Percentiles rank a stretch among this genome's conserved stretches.
phyloP scores from a whole-genome alignment of 2,113 vertebrate genomes.

The Heterotilapia buettikoferi region DNA sequence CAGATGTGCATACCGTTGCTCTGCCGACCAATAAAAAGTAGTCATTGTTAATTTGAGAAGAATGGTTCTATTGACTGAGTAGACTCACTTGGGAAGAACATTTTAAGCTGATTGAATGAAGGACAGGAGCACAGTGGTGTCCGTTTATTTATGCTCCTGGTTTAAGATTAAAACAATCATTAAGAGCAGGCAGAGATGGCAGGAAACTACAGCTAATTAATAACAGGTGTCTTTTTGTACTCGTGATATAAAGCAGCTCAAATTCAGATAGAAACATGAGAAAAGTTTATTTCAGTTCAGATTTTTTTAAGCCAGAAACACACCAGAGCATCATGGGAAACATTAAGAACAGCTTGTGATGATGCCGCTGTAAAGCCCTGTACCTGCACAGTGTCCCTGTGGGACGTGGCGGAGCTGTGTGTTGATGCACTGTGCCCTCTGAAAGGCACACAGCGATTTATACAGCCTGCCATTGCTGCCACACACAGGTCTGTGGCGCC shows the following conservation, averaged over 20 bases:
- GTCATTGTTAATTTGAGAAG: background rate
- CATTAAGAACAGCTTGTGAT: background rate
- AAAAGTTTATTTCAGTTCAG: background rate
- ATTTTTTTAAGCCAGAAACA: background rate
- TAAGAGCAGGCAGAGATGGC: background rate
- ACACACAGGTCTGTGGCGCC: slow-evolving; percentile 48
- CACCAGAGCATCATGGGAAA: background rate
- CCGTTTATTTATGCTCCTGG: accelerated
- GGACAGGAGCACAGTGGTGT: background rate
- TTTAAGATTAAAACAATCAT: background rate
- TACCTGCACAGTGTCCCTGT: slow-evolving; percentile 44
- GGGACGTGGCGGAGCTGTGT: slow-evolving; percentile 30
- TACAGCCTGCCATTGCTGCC: slow-evolving; percentile 62
- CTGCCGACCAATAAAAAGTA: background rate
- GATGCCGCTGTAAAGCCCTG: background rate
- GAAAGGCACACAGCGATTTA: slow-evolving; percentile 60
- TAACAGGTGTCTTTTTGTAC: background rate
- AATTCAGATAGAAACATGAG: background rate
- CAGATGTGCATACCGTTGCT: background rate
- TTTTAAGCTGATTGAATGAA: background rate
- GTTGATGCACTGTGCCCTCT: slow-evolving; percentile 59
- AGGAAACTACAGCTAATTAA: background rate
- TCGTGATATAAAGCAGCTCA: background rate
- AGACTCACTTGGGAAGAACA: background rate
- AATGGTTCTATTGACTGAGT: background rate